Percentiles rank a stretch among this genome's conserved stretches.
phyloP scores from a whole-genome alignment of 2,797 vertebrate genomes.

The Tokudaia tokunoshimensis region DNA sequence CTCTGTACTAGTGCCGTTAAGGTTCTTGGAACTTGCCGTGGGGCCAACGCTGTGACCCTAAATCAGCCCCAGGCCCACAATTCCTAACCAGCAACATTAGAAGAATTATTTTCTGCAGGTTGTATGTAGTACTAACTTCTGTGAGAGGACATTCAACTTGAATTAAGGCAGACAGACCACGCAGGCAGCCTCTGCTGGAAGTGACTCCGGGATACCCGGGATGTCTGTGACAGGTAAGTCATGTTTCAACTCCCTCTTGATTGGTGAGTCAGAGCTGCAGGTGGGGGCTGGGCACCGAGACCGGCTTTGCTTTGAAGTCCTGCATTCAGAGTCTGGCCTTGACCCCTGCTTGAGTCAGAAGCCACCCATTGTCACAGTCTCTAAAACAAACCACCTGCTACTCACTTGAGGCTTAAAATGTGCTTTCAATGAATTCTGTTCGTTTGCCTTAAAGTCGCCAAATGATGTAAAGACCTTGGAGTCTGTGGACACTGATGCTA shows the following conservation, averaged over 20 bases:
- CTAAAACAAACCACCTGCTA: not conserved
- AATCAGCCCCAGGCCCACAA: not conserved
- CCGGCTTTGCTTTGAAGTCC: not conserved
- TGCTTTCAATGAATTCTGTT: not conserved
- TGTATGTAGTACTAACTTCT: not conserved
- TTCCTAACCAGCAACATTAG: not conserved
- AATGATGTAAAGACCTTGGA: not conserved
- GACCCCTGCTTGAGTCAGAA: not conserved
- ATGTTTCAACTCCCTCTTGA: not conserved
- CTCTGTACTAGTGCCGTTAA: not conserved
- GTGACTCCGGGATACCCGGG: not conserved
- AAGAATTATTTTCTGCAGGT: not conserved
- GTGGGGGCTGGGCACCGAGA: not conserved
- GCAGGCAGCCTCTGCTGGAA: not conserved
- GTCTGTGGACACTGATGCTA: not conserved
- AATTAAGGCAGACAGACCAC: not conserved
- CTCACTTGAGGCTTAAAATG: not conserved
- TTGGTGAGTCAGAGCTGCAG: not conserved
- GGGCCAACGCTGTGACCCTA: not conserved
- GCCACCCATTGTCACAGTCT: not conserved
- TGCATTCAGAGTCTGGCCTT: not conserved
- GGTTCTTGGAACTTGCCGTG: not conserved
- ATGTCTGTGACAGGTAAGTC: constrained; percentile 33
- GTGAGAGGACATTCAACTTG: not conserved
- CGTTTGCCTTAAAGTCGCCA: not conserved